Evolutionary conservation across 2,113 vertebrate genomes (phyloP).

Genomic region (Axis porcinus): DNA sequence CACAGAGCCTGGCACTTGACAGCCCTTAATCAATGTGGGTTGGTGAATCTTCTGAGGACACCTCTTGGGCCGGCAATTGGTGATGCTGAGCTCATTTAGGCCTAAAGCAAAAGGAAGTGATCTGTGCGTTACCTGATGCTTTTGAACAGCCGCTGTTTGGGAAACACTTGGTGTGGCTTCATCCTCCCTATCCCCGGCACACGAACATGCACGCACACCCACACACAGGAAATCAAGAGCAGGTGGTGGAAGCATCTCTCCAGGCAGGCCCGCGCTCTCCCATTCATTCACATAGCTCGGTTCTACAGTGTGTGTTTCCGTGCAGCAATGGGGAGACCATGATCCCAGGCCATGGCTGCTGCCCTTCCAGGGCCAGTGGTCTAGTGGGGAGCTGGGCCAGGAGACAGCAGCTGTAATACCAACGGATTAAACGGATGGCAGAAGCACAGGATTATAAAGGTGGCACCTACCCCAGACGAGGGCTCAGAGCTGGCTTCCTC

Average conservation of each 20-base stretch:
- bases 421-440: accelerated
- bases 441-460: neutral
- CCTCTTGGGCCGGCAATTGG: neutral
- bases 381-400: neutral
- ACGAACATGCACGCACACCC: neutral
- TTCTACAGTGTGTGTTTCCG: neutral
- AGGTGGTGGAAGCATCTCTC: neutral
- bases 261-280: neutral
- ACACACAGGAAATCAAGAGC: neutral
- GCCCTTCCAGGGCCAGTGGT: neutral
- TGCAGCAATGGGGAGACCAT: accelerated
- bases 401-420: neutral
- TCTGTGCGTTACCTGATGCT: neutral
- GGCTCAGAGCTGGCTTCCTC: neutral
- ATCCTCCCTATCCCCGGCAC: neutral
- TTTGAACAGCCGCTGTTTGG: neutral
- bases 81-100: neutral
- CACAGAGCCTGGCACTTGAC: neutral
- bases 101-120: neutral
- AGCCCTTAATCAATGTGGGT: neutral
- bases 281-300: neutral
- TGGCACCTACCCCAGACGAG: neutral
- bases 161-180: neutral
- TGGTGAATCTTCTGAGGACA: neutral
- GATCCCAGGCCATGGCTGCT: neutral